Percentiles rank a stretch among this genome's conserved stretches.
Evolutionary conservation across 2,888 invertebrate genomes (phyloP).

Genomic region (Vannuccia rotundouncinata): DNA sequence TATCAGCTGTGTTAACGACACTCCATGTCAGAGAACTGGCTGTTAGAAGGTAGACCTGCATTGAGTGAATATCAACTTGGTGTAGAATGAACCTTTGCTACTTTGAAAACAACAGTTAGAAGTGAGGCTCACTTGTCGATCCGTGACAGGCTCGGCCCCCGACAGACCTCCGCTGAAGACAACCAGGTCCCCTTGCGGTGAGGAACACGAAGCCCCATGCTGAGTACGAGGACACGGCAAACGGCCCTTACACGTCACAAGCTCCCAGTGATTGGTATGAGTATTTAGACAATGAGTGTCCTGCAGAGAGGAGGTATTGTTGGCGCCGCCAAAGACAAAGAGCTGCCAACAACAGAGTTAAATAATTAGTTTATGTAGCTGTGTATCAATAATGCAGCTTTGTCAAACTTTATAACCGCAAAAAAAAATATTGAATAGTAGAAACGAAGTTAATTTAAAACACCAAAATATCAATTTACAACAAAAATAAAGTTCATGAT

Average conservation of each 20-base stretch:
- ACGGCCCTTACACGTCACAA: conserved; percentile 44
- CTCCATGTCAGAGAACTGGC: not conserved
- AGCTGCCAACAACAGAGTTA: conserved; percentile 42
- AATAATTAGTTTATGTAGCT: not conserved
- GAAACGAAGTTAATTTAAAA: no score
- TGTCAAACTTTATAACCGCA: no score
- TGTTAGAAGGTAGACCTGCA: not conserved
- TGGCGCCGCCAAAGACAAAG: conserved; percentile 54
- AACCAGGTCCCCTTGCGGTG: conserved; percentile 47
- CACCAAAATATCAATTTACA: no score
- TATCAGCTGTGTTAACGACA: not conserved
- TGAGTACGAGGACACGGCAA: conserved; percentile 51
- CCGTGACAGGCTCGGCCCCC: conserved; percentile 51
- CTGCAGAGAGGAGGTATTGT: conserved; percentile 51
- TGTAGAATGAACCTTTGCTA: no score
- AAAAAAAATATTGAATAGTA: no score
- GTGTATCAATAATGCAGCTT: no score
- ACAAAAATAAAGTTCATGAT: no score
- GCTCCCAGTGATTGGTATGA: conserved; percentile 45
- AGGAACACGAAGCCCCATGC: conserved; percentile 46
- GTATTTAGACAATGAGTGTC: conserved; percentile 51
- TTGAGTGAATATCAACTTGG: conserved; percentile 12
- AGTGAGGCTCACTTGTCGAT: conserved; percentile 49
- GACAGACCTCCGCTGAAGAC: conserved; percentile 54
- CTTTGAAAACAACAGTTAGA: no score